phyloP scores from a whole-genome alignment of 2,797 vertebrate genomes.

The Darevskia nairensis region DNA sequence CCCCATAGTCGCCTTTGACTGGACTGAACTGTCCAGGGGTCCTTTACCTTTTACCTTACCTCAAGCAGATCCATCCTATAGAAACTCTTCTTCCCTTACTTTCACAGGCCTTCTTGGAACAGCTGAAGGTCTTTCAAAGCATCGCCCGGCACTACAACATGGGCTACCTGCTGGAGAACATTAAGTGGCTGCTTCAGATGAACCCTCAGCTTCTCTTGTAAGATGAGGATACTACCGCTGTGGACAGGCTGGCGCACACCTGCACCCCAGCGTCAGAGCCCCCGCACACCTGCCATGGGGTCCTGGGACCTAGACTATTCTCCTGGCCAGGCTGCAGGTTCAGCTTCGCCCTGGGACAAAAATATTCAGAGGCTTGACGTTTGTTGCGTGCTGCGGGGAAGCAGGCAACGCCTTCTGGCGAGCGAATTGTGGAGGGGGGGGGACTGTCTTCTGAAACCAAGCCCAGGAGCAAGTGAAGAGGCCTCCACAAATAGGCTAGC shows the following conservation, averaged over 20 bases:
- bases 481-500: too few species aligned
- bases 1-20: too few species aligned
- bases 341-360: accelerated
- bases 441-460: neutral
- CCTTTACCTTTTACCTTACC: neutral
- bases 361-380: accelerated
- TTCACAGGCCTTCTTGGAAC: conserved; percentile 88
- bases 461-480: neutral
- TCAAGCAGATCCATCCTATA: neutral
- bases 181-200: conserved; percentile 89
- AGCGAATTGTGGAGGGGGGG: neutral
- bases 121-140: conserved; percentile 87
- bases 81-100: neutral
- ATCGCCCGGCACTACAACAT: conserved; percentile 92
- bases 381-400: accelerated
- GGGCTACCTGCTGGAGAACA: conserved; percentile 89
- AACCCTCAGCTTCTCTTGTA: conserved; percentile 77
- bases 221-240: neutral
- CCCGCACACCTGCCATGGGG: neutral
- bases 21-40: too few species aligned
- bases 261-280: too few species aligned
- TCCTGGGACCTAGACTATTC: neutral
- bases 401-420: accelerated
- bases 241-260: too few species aligned
- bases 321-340: neutral